Percentiles rank a stretch among this genome's conserved stretches.
phyloP scores from a whole-genome alignment of 2,888 invertebrate species.

The Arenicola marina region DNA sequence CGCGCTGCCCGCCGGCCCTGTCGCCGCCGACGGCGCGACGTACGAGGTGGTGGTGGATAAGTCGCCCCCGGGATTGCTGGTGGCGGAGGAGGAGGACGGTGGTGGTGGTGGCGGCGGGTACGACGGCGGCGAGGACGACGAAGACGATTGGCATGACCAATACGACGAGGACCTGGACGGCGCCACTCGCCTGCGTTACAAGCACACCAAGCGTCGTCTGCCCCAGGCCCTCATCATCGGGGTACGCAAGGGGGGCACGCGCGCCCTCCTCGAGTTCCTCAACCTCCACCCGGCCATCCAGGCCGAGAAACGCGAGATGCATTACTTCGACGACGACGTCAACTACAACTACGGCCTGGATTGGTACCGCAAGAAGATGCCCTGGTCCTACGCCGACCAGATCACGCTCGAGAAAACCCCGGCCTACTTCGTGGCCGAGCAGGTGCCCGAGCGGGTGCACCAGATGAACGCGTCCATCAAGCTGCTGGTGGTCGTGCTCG shows the following conservation, averaged over 20 bases:
- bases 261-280: slow-evolving; percentile 61
- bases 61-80: no score
- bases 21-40: not conserved
- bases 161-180: slow-evolving; percentile 6
- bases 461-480: slow-evolving; percentile 91
- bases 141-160: no score
- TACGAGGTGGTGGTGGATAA: not conserved
- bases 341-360: slow-evolving; percentile 90
- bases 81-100: not conserved
- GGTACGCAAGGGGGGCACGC: slow-evolving; percentile 60
- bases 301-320: slow-evolving; percentile 91
- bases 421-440: slow-evolving; percentile 93
- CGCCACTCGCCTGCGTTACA: slow-evolving; percentile 14
- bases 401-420: slow-evolving; percentile 98
- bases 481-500: slow-evolving; percentile 88
- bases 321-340: slow-evolving; percentile 77
- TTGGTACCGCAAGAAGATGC: slow-evolving; percentile 90
- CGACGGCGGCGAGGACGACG: not conserved
- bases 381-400: slow-evolving; percentile 86
- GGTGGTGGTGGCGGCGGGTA: not conserved
- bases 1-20: no score
- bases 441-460: slow-evolving; percentile 90
- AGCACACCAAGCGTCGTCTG: slow-evolving; percentile 45
- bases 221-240: slow-evolving; percentile 62
- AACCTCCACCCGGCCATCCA: slow-evolving; percentile 71